phyloP scores from a whole-genome alignment of 2,888 invertebrate genomes.

The Tachina lurida region DNA sequence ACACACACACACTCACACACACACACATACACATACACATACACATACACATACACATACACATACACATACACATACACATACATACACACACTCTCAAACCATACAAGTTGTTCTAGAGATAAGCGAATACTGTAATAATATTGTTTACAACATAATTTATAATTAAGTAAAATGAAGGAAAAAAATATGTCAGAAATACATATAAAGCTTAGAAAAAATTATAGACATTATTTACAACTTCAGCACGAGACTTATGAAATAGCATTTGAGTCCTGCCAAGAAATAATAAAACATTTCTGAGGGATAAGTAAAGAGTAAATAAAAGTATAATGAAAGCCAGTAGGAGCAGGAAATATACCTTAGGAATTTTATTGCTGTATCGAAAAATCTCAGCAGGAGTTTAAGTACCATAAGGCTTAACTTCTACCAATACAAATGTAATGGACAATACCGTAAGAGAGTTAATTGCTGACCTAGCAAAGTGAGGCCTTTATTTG shows the following conservation, averaged over 20 bases:
- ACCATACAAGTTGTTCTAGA: not conserved
- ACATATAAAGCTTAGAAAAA: slow-evolving; percentile 4
- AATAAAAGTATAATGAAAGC: not conserved
- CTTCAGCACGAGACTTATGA: slow-evolving; percentile 34
- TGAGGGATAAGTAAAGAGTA: not conserved
- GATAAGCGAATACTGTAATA: not conserved
- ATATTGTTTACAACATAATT: slow-evolving; percentile 38
- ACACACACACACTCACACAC: not conserved
- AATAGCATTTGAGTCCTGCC: not conserved
- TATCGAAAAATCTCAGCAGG: too few relatives aligned
- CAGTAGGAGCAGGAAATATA: too few relatives aligned
- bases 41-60: too few relatives aligned
- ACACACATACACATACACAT: not conserved
- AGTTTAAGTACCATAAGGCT: too few relatives aligned
- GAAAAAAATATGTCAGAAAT: not conserved
- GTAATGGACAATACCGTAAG: too few relatives aligned
- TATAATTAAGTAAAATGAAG: slow-evolving; percentile 11
- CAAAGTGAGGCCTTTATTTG: too few relatives aligned
- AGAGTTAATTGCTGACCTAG: too few relatives aligned
- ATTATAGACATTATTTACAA: slow-evolving; percentile 54
- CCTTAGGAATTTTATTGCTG: too few relatives aligned
- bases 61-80: not conserved
- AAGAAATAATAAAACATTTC: not conserved
- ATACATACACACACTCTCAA: not conserved
- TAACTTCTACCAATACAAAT: too few relatives aligned